Conservation (phyloP, 1,140 invertebrate species). For the Sycobia sp. region DNA sequence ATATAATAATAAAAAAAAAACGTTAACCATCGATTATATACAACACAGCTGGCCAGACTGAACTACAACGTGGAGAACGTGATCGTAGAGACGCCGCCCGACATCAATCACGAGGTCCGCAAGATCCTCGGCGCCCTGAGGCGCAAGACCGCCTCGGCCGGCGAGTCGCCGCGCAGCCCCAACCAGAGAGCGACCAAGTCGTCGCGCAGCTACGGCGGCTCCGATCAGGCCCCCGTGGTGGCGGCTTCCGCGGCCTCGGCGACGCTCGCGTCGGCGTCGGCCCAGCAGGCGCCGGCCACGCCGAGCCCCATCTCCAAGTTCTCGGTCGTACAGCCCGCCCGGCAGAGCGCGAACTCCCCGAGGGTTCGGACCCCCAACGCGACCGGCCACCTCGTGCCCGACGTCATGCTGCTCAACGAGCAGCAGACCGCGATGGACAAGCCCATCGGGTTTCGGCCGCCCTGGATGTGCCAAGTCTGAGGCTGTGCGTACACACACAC, state of each 20-base stretch:
- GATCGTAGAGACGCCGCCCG: constrained; percentile 46
- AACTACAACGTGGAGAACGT: constrained; percentile 49
- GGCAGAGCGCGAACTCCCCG: too few relatives aligned
- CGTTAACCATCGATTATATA: too few relatives aligned
- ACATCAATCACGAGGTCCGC: constrained; percentile 51
- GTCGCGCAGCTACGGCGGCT: too few relatives aligned
- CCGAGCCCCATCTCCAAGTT: too few relatives aligned
- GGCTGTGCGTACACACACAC: too few relatives aligned
- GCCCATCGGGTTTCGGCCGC: constrained; percentile 39
- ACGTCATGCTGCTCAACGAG: constrained; percentile 42
- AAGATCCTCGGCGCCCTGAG: constrained; percentile 23
- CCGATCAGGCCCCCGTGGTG: too few relatives aligned
- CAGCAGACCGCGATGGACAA: constrained; percentile 4
- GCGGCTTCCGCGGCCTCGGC: background rate
- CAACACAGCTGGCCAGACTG: constrained; percentile 46
- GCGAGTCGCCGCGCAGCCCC: background rate
- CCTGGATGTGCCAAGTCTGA: constrained; percentile 38
- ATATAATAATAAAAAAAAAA: too few relatives aligned
- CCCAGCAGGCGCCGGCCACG: background rate
- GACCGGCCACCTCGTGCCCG: constrained; percentile 13
- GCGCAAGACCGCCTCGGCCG: background rate
- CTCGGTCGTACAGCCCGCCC: too few relatives aligned
- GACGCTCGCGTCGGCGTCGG: background rate
- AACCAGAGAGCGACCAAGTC: too few relatives aligned
- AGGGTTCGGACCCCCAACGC: too few relatives aligned